Base-by-base conservation (phyloP, 1,140 invertebrate species). In the Hycleus phaleratus region DNA sequence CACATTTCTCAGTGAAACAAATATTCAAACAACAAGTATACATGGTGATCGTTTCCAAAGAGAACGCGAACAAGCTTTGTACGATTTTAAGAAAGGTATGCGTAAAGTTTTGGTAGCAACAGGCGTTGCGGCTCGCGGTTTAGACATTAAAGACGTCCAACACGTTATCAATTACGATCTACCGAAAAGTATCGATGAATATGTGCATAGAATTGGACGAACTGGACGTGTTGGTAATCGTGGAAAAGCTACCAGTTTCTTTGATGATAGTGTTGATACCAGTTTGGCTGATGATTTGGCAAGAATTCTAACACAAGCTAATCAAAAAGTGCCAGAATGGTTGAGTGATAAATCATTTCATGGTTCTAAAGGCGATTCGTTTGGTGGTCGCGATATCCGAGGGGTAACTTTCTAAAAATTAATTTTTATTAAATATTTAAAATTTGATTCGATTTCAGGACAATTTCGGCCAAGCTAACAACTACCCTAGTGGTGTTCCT, bases 121-220 rank as follows among this genome's bases (percentile, higher is more conserved):
- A 1, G 89, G 90, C n/a, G 94, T 97, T 1, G 93, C 93, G 11
- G 90, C 93, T 0, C 76, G 95, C 51, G 95, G 95, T 9, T 72
- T 94, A 8, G 72, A 73, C 53, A 73, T 73, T 45, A 85, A 71
- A 56, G 69, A 69, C 12, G 69, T 73, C 0, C 79, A 84, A 47
- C 88, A 93, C 66, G 95, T 97, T 0, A 85, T 98, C 4, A 97
- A 97, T 72, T 97, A 86, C 69, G 94, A 97, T 73, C 69, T 97
- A 60, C 94, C 95, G 0, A 85, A 85, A 53, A 78, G 79, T 25
- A 89, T 96, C 56, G 92, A 95, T 59, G 92, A 95, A 56, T 98
- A 98, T 71, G 92, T 97, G 4, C 95, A 98, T 76, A 80, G 95
- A 45, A 97, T 97, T 68, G 95, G 95, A 1, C 79, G 95, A 66